Conservation (phyloP, 2,888 invertebrate species). For the Leptinotarsa haldemani region DNA sequence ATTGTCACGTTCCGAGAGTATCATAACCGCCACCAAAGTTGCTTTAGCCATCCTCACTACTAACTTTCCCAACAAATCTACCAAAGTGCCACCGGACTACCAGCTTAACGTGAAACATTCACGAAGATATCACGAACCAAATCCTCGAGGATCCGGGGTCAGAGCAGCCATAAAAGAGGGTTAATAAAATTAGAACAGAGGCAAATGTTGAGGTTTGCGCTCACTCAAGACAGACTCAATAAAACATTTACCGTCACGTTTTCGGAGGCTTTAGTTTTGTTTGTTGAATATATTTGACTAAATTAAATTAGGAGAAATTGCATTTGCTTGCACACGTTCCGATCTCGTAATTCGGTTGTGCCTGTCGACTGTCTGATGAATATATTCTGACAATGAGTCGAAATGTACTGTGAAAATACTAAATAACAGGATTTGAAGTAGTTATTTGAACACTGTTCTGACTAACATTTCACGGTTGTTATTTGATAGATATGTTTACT, state of each 20-base stretch:
- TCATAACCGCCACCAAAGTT: neutral
- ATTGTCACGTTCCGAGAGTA: neutral
- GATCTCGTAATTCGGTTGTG: constrained; percentile 27
- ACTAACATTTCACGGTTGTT: too few relatives aligned
- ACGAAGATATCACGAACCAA: constrained; percentile 5
- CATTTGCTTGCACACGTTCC: constrained; percentile 29
- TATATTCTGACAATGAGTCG: neutral
- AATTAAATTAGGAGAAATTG: constrained; percentile 36
- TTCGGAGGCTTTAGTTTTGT: constrained; percentile 36
- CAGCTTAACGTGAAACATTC: constrained; percentile 1
- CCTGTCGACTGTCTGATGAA: neutral
- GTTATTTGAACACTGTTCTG: too few relatives aligned
- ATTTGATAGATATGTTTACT: too few relatives aligned
- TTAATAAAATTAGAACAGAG: constrained; percentile 35
- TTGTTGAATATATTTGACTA: constrained; percentile 39
- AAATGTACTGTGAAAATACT: neutral
- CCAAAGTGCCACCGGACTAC: neutral
- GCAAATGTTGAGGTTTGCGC: constrained; percentile 37
- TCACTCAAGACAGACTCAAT: constrained; percentile 38
- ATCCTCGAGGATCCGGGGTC: constrained; percentile 27
- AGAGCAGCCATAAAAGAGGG: constrained; percentile 35
- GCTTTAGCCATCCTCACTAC: neutral
- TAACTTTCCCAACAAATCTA: neutral
- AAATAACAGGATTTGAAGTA: too few relatives aligned
- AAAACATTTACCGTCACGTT: constrained; percentile 39